Conservation (phyloP, 2,113 vertebrate species). For the Nettapus auritus region DNA sequence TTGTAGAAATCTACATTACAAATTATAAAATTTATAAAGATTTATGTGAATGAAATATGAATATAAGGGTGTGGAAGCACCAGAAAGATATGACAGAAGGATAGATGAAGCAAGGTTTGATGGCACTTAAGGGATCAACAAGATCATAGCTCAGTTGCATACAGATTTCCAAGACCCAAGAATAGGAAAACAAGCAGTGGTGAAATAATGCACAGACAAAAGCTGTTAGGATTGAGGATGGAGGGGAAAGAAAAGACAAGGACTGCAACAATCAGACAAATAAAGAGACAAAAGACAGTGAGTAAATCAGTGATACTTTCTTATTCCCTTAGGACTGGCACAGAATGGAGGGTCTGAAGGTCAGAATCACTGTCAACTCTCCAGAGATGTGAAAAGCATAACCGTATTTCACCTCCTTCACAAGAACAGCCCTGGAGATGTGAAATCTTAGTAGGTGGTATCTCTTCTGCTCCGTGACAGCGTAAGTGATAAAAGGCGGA, state of each 20-base stretch:
- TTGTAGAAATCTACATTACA: background rate
- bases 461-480: background rate
- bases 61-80: background rate
- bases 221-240: background rate
- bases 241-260: background rate
- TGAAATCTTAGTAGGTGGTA: background rate
- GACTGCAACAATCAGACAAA: background rate
- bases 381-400: background rate
- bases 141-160: background rate
- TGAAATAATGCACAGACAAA: background rate
- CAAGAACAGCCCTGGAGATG: background rate
- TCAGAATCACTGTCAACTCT: background rate
- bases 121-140: background rate
- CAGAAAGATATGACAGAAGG: background rate
- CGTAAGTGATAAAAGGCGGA: background rate
- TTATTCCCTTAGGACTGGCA: background rate
- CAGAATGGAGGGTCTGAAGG: background rate
- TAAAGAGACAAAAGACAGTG: background rate
- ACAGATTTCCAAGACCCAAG: background rate
- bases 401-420: background rate
- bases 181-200: background rate
- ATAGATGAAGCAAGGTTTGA: background rate
- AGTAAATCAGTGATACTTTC: background rate
- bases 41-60: background rate
- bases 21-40: too few species aligned